Base-by-base conservation (phyloP, 1,140 invertebrate genomes). In the Bombus pyrosoma region DNA sequence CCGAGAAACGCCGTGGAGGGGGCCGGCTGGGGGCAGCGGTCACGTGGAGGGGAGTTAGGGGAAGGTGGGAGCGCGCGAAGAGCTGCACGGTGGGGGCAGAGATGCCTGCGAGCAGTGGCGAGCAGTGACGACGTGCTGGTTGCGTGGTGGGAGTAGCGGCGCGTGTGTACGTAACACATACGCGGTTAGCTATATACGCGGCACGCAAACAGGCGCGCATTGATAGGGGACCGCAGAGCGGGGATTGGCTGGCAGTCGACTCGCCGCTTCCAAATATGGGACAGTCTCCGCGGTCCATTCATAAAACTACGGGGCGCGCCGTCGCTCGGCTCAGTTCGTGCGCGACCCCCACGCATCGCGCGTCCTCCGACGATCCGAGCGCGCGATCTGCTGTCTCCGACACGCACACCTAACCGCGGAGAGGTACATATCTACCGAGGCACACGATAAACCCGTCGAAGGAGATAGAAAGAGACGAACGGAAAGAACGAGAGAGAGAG, bases 221-320 rank as follows among this genome's bases (percentile, higher is more conserved):
- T 91, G 88, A 91, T 89, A 89, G 86, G 87, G 89, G 85, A 86
- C 86, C 84, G 76, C 86, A 92, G 90, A 93, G 91, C 93, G 92
- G 91, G 92, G 94, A 95, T 95, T 96, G 96, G 96, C 94, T 94
- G 94, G 92, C 92, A 86, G 92, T 87, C 91, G 93, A 91, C 92
- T 94, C 91, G 93, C 90, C 93, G 94, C 95, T 95, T 95, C 95
- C 95, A 95, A 96, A 96, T 96, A 96, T 95, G 95, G 95, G 95
- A 95, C 95, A 95, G 95, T 94, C 93, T 94, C 92, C 91, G 94
- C 92, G 94, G 94, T 96, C 96, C 96, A 96, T 96, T 96, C 96
- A 96, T 96, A 96, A 96, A 96, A 95, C 95, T 95, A 93, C 94
- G 94, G 95, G 94, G 94, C 94, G 94, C 94, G 94, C 94, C 94